Evolutionary conservation across 2,888 invertebrate genomes (phyloP).

Genomic region (Noctua pronuba): DNA sequence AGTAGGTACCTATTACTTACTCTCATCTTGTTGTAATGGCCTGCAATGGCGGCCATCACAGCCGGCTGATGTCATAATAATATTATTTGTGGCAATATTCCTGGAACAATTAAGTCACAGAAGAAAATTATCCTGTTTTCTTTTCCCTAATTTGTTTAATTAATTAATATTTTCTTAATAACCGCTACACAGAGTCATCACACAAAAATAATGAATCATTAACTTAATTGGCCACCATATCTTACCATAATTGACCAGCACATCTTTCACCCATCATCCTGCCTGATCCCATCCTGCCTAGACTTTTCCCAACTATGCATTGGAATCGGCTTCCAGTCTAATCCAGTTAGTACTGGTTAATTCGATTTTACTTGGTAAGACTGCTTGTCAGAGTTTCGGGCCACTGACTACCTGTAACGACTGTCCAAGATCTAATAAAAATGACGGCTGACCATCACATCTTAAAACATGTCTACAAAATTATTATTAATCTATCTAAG

Average conservation of each 20-base stretch:
- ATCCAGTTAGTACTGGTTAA: too few species aligned
- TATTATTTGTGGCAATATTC: background rate
- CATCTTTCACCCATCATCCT: background rate
- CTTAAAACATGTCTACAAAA: too few species aligned
- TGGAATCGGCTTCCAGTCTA: too few species aligned
- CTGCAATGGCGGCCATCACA: background rate
- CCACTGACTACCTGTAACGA: too few species aligned
- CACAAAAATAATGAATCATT: background rate
- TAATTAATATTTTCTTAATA: background rate
- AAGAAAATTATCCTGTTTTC: background rate
- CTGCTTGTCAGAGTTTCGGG: too few species aligned
- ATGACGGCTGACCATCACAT: too few species aligned
- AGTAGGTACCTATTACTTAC: background rate
- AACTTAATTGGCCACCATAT: background rate
- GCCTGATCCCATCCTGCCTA: background rate
- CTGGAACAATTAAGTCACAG: background rate
- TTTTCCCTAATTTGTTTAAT: background rate
- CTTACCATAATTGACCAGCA: background rate
- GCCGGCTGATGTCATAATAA: too few species aligned
- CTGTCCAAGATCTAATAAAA: too few species aligned
- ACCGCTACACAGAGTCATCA: background rate
- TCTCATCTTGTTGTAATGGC: background rate
- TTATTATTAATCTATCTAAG: too few species aligned
- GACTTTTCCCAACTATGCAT: background rate
- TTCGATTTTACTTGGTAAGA: too few species aligned